These are phyloP conservation scores for Lypha dubia DNA, from an alignment of 2,888 invertebrate genomes.

Conservation along the genomic window DNA sequence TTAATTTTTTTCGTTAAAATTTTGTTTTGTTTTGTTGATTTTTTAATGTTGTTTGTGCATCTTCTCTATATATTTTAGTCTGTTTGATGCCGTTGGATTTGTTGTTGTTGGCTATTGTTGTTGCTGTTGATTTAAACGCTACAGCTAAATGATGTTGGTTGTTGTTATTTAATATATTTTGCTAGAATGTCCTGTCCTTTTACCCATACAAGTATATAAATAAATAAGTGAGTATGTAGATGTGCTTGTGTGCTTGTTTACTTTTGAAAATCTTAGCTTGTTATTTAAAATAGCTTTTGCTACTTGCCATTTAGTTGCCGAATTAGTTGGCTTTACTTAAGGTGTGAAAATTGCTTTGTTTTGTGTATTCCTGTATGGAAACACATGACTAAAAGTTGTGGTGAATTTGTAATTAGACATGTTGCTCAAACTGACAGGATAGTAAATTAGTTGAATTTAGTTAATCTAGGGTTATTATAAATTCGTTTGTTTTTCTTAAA, in stretches of 20 bases:
- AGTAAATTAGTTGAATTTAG: slow-evolving; percentile 40
- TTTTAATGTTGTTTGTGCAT: slow-evolving; percentile 41
- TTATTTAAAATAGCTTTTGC: slow-evolving; percentile 64
- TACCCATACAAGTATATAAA: slow-evolving; percentile 10
- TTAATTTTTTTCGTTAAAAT: slow-evolving; percentile 54
- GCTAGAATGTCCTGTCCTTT: slow-evolving; percentile 8
- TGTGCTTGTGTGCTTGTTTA: not conserved
- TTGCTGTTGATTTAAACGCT: slow-evolving; percentile 66
- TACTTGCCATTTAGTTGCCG: slow-evolving; percentile 48
- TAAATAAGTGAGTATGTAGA: not conserved
- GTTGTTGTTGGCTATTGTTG: slow-evolving; percentile 64
- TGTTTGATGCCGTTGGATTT: slow-evolving; percentile 57
- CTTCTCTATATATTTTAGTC: slow-evolving; percentile 62
- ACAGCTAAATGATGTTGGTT: slow-evolving; percentile 47
- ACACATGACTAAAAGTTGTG: slow-evolving; percentile 78
- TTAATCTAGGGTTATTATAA: slow-evolving; percentile 34
- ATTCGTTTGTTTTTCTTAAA: slow-evolving; percentile 1
- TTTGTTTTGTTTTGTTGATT: slow-evolving; percentile 46
- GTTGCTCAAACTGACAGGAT: slow-evolving; percentile 53
- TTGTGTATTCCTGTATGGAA: slow-evolving; percentile 65
- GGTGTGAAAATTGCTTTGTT: slow-evolving; percentile 75
- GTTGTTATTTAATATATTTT: slow-evolving; percentile 16
- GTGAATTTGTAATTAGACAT: slow-evolving; percentile 81
- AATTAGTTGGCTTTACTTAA: slow-evolving; percentile 69
- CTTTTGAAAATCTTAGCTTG: slow-evolving; percentile 42